phyloP scores from a whole-genome alignment of 2,888 invertebrate genomes.

The Mythimna impura region DNA sequence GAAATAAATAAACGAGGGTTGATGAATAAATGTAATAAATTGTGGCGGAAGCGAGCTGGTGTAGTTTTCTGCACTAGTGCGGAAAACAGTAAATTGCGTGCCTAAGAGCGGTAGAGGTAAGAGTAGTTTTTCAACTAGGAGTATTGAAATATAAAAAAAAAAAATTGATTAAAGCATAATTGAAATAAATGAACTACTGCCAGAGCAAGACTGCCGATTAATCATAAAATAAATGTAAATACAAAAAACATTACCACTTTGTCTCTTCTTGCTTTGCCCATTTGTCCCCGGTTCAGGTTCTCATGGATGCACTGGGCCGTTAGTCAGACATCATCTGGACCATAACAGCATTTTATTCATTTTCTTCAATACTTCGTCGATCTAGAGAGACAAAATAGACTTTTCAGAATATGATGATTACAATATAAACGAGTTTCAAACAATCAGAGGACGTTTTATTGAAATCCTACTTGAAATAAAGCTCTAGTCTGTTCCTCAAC shows the following conservation, averaged over 20 bases:
- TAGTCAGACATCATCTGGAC: conserved; percentile 63
- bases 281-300: conserved; percentile 69
- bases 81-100: too few species aligned
- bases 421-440: neutral
- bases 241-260: conserved; percentile 72
- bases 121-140: too few species aligned
- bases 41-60: too few species aligned
- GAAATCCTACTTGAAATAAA: neutral
- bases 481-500: neutral
- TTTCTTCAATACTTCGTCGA: conserved; percentile 11
- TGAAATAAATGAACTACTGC: too few species aligned
- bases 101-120: too few species aligned
- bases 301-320: conserved; percentile 62
- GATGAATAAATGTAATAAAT: too few species aligned
- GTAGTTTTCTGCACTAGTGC: too few species aligned
- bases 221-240: neutral
- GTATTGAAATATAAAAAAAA: too few species aligned
- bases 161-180: too few species aligned
- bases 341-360: conserved; percentile 36
- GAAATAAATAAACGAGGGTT: too few species aligned
- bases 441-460: neutral
- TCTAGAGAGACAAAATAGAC: conserved; percentile 12
- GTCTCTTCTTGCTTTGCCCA: conserved; percentile 76
- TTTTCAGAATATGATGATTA: neutral
- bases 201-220: too few species aligned